Conservation (phyloP, 2,888 invertebrate species). For the Caenorhabditis imperialis region DNA sequence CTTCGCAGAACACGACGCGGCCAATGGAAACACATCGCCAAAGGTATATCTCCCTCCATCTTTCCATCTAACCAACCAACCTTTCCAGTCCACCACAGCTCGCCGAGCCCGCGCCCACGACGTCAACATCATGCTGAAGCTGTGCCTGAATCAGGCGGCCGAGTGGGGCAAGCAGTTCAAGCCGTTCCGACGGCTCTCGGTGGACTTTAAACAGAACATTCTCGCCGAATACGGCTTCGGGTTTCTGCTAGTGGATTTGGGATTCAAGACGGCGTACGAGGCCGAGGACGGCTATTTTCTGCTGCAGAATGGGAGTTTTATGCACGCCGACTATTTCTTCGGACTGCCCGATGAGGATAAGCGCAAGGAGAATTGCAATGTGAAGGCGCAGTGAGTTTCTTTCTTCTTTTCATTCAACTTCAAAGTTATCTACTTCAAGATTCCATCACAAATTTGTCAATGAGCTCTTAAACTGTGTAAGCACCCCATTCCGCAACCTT, state of each 20-base stretch:
- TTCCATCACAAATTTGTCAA: conserved; percentile 51
- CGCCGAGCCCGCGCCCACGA: conserved; percentile 59
- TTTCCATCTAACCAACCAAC: conserved; percentile 4
- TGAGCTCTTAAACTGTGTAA: conserved; percentile 38
- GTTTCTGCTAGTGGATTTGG: conserved; percentile 61
- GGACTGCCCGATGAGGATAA: conserved; percentile 39
- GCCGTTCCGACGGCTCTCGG: conserved; percentile 35
- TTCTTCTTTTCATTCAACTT: no score
- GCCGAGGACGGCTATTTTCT: conserved; percentile 53
- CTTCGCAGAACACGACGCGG: no score
- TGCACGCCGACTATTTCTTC: conserved; percentile 54
- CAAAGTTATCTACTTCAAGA: no score
- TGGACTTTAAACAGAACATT: conserved; percentile 44
- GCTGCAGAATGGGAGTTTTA: conserved; percentile 58
- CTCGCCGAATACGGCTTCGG: conserved; percentile 61
- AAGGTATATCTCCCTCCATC: not conserved
- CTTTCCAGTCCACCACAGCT: no score
- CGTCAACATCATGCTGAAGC: conserved; percentile 60
- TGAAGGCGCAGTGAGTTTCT: conserved; percentile 50
- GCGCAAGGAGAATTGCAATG: conserved; percentile 6
- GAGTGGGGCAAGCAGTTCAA: conserved; percentile 61
- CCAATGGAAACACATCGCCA: not conserved
- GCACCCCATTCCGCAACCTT: conserved; percentile 43
- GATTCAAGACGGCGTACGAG: conserved; percentile 47
- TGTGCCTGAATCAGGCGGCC: conserved; percentile 54